Base-by-base conservation (phyloP, 2,113 vertebrate genomes). In the Engraulis encrasicolus region DNA sequence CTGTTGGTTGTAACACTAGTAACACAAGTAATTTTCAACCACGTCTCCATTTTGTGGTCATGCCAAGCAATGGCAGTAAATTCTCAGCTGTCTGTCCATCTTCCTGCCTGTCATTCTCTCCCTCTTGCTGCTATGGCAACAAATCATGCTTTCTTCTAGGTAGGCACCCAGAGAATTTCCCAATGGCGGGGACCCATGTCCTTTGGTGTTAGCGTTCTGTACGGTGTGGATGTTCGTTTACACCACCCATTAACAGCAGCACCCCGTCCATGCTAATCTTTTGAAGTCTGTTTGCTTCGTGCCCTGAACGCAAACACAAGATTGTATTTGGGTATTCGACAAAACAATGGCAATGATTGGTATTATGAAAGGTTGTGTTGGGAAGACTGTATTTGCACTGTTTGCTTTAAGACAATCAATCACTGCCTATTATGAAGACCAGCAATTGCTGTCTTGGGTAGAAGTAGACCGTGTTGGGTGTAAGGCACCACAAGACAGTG, bases 31-130 rank as follows among this genome's bases (percentile, higher is more conserved):
- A 38, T n/a, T 37, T 38, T 17, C 50, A 49, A 15, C 66, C 66
- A 36, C 11, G 66, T 74, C 66, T 74, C 66, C 66, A 74, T 74
- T 74, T 74, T 74, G 66, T 74, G 50, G 31, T 81, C 54, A 38
- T 18, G 6, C 50, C 18, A 14, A 38, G 19, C 34, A 58, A n/a
- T n/a, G 23, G 31, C 34, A n/a, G 80, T 81, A 81, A 38, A 58
- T 36, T 52, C 50, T 81, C 80, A 38, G 80, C 80, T 38, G 80
- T 61, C 80, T 23, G 50, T 20, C 23, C 52, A n/a, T 40, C 38
- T 38, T 80, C 74, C 79, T 23, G 50, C 83, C 78, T 49, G 31
- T 74, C 66, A 74, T 14, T 34, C 66, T 74, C 11, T n/a, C n/a
- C n/a, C 31, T 31, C 66, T 17, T 74, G 66, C 66, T 74, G 66